Base-by-base conservation (phyloP, 2,113 vertebrate genomes). In the Istiophorus platypterus region DNA sequence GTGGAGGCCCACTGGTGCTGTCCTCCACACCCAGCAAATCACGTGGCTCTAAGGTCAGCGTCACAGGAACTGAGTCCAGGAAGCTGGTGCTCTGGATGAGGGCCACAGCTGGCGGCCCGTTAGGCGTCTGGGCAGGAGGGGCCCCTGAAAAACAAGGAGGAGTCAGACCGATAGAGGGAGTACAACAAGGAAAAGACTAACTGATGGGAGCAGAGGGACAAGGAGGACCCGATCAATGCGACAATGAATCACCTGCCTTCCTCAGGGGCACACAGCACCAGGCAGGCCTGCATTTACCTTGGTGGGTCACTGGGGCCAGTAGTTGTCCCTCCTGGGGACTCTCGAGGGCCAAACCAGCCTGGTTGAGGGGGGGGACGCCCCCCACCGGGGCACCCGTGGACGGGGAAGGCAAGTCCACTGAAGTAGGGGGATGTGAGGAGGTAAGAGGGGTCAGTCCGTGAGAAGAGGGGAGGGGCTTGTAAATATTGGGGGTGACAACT, bases 21-120 rank as follows among this genome's bases (percentile, higher is more conserved):
- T 95, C 95, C 78, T 95, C 92, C 6, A 90, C 87, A 5, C 91
- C 92, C 86, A 93, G 83, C 86, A 95, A 82, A 75, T 95, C 95
- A 0, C 92, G 91, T 1, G 95, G 94, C 88, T 96, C 95, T 3
- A 95, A 76, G 1, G 94, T 96, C 52, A 96, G 62, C 1, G 95
- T 95, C 49, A 96, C 94, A 1, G 95, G 95, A 70, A 96, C 94
- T 0, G 94, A 94, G 74, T 96, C 95, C 78, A 96, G 90, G 88
- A 96, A 96, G 82, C 95, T 95, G 88, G 95, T 96, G 86, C 95
- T 96, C 91, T 96, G 95, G 65, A 95, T 94, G 75, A 95, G 87
- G 59, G 89, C 45, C 0, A 76, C 80, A 64, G 69, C 52, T 0
- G 68, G 59, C 12, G 88, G 69, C 13, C 85, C 81, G 3, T 91